Percentiles rank a stretch among this genome's conserved stretches.
phyloP scores from a whole-genome alignment of 2,797 vertebrate genomes.

The Aselliscus stoliczkanus region DNA sequence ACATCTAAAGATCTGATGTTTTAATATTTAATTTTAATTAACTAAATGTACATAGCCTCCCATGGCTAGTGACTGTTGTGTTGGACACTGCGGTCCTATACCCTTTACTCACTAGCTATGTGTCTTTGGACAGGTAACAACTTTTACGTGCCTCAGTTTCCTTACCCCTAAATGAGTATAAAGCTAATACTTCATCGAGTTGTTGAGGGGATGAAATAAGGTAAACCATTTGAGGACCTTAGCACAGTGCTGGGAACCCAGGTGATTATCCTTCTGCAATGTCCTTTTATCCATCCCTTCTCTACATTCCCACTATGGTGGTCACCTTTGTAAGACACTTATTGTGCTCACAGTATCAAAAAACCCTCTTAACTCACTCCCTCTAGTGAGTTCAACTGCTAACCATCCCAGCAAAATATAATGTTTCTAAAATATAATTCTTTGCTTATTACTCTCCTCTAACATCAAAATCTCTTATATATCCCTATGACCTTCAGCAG shows the following conservation, averaged over 20 bases:
- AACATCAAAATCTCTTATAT: neutral
- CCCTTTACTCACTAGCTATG: neutral
- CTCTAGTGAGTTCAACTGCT: neutral
- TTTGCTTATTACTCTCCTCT: neutral
- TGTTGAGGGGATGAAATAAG: neutral
- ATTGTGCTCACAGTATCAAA: neutral
- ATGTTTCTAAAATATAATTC: neutral
- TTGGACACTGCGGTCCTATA: neutral
- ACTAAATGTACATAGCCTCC: neutral
- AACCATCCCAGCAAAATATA: neutral
- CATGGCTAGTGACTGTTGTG: neutral
- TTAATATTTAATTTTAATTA: conserved; percentile 4
- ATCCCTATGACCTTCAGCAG: neutral
- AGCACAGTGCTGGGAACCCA: neutral
- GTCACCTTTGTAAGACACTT: neutral
- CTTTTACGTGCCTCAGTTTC: neutral
- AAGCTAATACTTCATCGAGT: neutral
- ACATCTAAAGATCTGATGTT: neutral
- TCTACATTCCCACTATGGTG: neutral
- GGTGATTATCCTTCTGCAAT: neutral
- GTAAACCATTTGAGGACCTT: neutral
- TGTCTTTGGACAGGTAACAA: neutral
- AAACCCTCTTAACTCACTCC: neutral
- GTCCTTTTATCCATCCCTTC: neutral
- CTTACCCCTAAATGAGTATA: neutral